Conservation (phyloP, 2,113 vertebrate genomes). For the Noturus placidus region DNA sequence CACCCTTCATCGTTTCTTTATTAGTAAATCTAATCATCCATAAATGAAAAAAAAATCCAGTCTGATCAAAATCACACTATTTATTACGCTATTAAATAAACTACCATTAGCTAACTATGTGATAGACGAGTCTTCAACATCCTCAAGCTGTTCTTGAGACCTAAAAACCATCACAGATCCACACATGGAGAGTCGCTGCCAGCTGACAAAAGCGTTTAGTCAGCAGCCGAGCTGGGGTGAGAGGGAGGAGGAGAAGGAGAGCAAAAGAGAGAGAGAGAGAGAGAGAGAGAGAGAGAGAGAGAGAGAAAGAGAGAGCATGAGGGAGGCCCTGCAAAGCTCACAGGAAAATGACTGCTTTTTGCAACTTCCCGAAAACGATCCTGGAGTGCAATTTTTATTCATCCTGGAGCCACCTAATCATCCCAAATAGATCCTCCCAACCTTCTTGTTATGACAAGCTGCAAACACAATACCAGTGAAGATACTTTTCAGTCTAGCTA, state of each 20-base stretch:
- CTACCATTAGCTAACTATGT: constrained; percentile 5
- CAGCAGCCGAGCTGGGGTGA: constrained; percentile 67
- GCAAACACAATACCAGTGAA: neutral
- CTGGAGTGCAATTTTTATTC: constrained; percentile 12
- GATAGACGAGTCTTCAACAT: constrained; percentile 43
- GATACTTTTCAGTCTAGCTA: no score
- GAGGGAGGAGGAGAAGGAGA: constrained; percentile 45
- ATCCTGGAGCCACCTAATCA: constrained; percentile 17
- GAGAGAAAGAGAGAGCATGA: constrained; percentile 3
- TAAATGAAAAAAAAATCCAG: neutral
- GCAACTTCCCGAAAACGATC: constrained; percentile 5
- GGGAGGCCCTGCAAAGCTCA: constrained; percentile 28
- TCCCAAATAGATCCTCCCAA: constrained; percentile 1
- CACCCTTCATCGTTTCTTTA: neutral
- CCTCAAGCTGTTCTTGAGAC: constrained; percentile 52
- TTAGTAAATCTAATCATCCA: neutral
- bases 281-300: constrained; percentile 24
- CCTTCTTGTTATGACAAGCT: neutral
- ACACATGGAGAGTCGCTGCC: constrained; percentile 71
- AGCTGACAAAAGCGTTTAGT: constrained; percentile 84
- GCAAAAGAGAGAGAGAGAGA: neutral
- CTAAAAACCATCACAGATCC: constrained; percentile 74
- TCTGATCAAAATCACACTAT: neutral
- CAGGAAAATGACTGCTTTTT: constrained; percentile 34
- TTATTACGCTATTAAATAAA: neutral